Evolutionary conservation across 2,888 invertebrate species (phyloP).

Genomic region (Antheraea assamensis): DNA sequence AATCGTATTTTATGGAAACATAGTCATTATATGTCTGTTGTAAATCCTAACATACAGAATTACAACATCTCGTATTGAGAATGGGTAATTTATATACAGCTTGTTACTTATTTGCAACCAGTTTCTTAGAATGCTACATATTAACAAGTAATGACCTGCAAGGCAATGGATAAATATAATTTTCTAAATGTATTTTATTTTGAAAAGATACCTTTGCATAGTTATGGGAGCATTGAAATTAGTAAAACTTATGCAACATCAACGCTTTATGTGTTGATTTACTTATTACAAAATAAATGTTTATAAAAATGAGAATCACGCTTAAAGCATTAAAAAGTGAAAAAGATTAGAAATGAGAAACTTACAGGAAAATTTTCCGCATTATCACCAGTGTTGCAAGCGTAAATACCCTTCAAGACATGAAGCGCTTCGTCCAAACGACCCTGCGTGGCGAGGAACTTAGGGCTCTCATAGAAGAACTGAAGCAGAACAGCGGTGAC

Average conservation of each 20-base stretch:
- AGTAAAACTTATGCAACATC: not conserved
- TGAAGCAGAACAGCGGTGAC: conserved; percentile 82
- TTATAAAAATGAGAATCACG: not conserved
- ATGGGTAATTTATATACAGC: too few species aligned
- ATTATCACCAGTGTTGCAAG: conserved; percentile 61
- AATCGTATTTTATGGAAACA: not conserved
- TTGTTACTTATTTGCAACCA: too few species aligned
- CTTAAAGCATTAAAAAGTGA: not conserved
- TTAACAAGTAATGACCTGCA: too few species aligned
- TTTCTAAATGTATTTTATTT: not conserved
- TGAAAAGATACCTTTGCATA: not conserved
- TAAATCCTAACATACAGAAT: not conserved
- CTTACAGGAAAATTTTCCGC: conserved; percentile 68
- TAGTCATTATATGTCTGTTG: not conserved
- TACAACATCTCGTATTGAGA: too few species aligned
- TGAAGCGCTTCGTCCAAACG: conserved; percentile 81
- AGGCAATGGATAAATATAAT: too few species aligned
- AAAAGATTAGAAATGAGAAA: conserved; percentile 20
- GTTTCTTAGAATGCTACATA: too few species aligned
- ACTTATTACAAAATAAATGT: too few species aligned
- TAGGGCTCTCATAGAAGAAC: conserved; percentile 89
- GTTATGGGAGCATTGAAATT: not conserved
- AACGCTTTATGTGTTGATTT: not conserved
- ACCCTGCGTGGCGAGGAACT: conserved; percentile 85
- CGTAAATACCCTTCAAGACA: conserved; percentile 66